phyloP scores from a whole-genome alignment of 1,140 invertebrate genomes.

The Eupristina koningsbergeri region DNA sequence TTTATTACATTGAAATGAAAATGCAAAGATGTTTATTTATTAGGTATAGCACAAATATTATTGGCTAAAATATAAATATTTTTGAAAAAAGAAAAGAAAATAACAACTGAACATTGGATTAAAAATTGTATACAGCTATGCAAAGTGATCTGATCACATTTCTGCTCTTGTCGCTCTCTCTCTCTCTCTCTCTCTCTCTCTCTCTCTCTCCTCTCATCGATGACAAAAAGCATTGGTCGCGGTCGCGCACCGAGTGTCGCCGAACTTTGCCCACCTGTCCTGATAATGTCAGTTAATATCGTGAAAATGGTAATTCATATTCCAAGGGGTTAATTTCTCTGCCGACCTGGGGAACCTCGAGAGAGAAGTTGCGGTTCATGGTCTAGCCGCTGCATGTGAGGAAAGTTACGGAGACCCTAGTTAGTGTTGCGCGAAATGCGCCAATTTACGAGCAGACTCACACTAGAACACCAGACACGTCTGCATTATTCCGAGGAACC shows the following conservation, averaged over 20 bases:
- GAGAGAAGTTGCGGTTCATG: slow-evolving; percentile 26
- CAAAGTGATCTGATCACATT: too few relatives aligned
- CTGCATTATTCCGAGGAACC: slow-evolving; percentile 40
- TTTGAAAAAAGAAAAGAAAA: too few relatives aligned
- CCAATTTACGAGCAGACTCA: slow-evolving; percentile 33
- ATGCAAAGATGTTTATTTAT: too few relatives aligned
- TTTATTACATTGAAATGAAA: too few relatives aligned
- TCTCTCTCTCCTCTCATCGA: not conserved
- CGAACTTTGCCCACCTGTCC: slow-evolving; percentile 66
- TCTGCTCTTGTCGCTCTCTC: too few relatives aligned
- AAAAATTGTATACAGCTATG: too few relatives aligned
- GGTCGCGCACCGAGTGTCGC: slow-evolving; percentile 50
- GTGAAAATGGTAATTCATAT: slow-evolving; percentile 73
- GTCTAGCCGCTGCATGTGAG: slow-evolving; percentile 2
- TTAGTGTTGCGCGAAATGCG: slow-evolving; percentile 34
- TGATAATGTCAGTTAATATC: slow-evolving; percentile 72
- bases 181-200: too few relatives aligned
- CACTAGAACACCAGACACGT: slow-evolving; percentile 25
- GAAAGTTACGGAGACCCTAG: slow-evolving; percentile 10
- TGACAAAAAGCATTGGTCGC: slow-evolving; percentile 55
- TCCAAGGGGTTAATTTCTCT: slow-evolving; percentile 55
- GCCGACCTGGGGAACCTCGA: slow-evolving; percentile 43
- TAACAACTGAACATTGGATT: too few relatives aligned
- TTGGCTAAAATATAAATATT: too few relatives aligned
- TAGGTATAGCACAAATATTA: too few relatives aligned